These are phyloP conservation scores for Corbicula japonica DNA, from an alignment of 2,888 invertebrate genomes.

Conservation along the genomic window DNA sequence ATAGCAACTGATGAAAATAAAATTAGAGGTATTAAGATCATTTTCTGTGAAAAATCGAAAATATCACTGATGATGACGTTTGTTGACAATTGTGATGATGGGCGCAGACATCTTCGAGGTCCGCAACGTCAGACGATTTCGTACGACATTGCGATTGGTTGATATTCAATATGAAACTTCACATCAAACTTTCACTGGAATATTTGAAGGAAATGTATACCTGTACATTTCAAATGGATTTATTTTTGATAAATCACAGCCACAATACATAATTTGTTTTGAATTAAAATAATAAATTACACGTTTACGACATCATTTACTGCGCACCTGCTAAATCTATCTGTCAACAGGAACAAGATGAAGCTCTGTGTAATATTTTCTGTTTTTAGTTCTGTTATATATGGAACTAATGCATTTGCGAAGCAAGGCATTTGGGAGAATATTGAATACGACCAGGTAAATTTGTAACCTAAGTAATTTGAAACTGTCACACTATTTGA, in stretches of 20 bases:
- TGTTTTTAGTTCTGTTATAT: slow-evolving; percentile 10
- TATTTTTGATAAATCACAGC: not conserved
- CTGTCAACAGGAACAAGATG: slow-evolving; percentile 47
- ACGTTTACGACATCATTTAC: slow-evolving; percentile 50
- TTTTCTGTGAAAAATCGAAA: not conserved
- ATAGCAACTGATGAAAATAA: slow-evolving; percentile 19
- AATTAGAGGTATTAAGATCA: slow-evolving; percentile 4
- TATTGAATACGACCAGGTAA: slow-evolving; percentile 34
- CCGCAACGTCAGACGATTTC: too few relatives aligned
- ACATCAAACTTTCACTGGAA: too few relatives aligned
- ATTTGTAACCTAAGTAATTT: too few relatives aligned
- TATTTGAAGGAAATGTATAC: too few relatives aligned
- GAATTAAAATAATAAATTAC: slow-evolving; percentile 32
- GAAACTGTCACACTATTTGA: too few relatives aligned
- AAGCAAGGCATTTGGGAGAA: slow-evolving; percentile 60
- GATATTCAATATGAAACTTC: too few relatives aligned
- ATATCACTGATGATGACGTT: slow-evolving; percentile 46
- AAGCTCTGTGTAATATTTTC: not conserved
- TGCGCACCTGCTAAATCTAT: slow-evolving; percentile 16
- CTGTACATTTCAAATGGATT: slow-evolving; percentile 4
- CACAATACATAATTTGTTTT: not conserved
- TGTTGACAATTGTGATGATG: too few relatives aligned
- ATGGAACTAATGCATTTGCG: slow-evolving; percentile 30
- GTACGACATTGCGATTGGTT: slow-evolving; percentile 16
- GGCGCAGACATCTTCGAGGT: slow-evolving; percentile 66